Evolutionary conservation across 1,140 invertebrate species (phyloP).

Genomic region (Metopolophium dirhodum): DNA sequence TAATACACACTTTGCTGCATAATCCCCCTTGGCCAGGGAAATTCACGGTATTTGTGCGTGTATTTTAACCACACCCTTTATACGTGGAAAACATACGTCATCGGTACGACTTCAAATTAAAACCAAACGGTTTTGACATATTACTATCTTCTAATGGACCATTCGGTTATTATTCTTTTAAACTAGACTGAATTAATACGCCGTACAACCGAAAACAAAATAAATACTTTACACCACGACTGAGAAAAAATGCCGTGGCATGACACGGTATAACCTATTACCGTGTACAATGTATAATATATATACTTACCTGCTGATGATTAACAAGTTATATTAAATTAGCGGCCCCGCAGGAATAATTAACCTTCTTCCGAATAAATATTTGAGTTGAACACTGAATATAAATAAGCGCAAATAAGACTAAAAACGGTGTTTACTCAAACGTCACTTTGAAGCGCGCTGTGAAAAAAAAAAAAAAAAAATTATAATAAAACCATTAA

Average conservation of each 20-base stretch:
- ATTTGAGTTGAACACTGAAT: neutral
- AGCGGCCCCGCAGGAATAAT: neutral
- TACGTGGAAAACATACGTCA: too few relatives aligned
- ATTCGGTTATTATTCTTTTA: neutral
- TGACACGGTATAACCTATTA: neutral
- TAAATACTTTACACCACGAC: neutral
- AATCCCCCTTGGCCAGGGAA: too few relatives aligned
- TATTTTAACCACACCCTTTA: too few relatives aligned
- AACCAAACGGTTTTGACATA: neutral
- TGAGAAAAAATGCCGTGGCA: neutral
- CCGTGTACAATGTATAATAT: neutral
- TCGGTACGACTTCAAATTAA: neutral
- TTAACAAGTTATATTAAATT: conserved; percentile 16
- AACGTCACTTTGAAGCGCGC: neutral
- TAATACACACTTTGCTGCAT: too few relatives aligned
- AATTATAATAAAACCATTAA: neutral
- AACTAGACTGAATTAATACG: neutral
- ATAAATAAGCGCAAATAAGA: neutral
- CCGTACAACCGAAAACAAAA: neutral
- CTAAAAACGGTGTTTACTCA: neutral
- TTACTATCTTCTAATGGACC: neutral
- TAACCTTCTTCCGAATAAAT: neutral
- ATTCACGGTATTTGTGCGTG: too few relatives aligned
- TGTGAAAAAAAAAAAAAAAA: neutral
- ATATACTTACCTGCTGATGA: neutral